Evolutionary conservation across 1,140 invertebrate genomes (phyloP).

Genomic region (Lepidurus apus): DNA sequence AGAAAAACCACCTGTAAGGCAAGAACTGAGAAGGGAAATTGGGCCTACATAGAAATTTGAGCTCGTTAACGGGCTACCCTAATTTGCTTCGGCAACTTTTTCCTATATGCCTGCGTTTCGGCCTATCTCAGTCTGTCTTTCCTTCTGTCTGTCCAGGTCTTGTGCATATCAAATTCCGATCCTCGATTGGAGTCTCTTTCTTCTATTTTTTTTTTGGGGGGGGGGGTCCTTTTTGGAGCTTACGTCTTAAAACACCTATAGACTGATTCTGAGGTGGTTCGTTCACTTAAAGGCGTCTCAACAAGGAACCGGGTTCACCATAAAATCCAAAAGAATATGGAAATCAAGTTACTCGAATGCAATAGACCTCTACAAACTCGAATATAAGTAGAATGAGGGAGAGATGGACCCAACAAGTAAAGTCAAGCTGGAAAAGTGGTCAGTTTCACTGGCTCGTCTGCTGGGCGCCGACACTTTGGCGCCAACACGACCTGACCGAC

Average conservation of each 20-base stretch:
- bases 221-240: not conserved
- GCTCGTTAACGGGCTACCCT: not conserved
- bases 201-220: no score
- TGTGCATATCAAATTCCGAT: no score
- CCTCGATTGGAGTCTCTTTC: no score
- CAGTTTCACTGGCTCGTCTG: conserved; percentile 20
- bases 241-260: not conserved
- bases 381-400: not conserved
- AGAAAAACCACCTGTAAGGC: not conserved
- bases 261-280: not conserved
- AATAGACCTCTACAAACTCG: not conserved
- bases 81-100: no score
- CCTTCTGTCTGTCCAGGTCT: no score
- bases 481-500: conserved; percentile 16
- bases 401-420: not conserved
- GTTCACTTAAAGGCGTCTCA: not conserved
- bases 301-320: not conserved
- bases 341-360: not conserved
- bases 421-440: conserved; percentile 13
- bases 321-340: not conserved
- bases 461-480: conserved; percentile 16
- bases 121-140: no score
- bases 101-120: no score
- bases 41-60: not conserved
- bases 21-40: not conserved